Evolutionary conservation across 2,113 vertebrate species (phyloP).

Genomic region (Pomatorhinus ruficollis): DNA sequence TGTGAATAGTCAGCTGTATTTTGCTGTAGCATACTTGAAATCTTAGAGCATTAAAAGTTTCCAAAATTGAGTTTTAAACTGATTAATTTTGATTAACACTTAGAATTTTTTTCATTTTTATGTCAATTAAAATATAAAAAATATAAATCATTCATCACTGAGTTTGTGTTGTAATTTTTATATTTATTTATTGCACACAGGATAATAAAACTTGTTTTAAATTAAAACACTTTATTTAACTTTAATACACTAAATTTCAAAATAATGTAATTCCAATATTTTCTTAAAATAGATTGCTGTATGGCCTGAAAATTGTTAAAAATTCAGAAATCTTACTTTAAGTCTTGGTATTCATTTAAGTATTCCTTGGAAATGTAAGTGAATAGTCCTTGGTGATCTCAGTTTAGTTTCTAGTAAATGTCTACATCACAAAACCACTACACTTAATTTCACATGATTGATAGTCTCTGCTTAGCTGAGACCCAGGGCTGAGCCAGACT

Average conservation of each 20-base stretch:
- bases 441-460: conserved; percentile 81
- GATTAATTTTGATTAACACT: neutral
- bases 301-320: neutral
- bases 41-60: neutral
- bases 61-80: accelerated
- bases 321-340: neutral
- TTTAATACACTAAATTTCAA: neutral
- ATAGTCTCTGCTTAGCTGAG: conserved; percentile 73
- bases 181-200: neutral
- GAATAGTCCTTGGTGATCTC: conserved; percentile 64
- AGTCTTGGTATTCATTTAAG: neutral
- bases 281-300: neutral
- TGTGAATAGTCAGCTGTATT: neutral
- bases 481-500: conserved; percentile 64
- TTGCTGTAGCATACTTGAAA: neutral
- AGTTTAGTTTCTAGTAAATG: conserved; percentile 75
- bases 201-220: neutral
- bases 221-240: neutral
- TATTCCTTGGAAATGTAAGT: conserved; percentile 60
- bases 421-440: conserved; percentile 79
- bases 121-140: neutral
- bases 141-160: neutral
- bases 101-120: neutral
- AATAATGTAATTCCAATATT: neutral
- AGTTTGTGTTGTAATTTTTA: neutral